Conservation (phyloP, 2,888 invertebrate genomes). For the Agriopis aurantiaria region DNA sequence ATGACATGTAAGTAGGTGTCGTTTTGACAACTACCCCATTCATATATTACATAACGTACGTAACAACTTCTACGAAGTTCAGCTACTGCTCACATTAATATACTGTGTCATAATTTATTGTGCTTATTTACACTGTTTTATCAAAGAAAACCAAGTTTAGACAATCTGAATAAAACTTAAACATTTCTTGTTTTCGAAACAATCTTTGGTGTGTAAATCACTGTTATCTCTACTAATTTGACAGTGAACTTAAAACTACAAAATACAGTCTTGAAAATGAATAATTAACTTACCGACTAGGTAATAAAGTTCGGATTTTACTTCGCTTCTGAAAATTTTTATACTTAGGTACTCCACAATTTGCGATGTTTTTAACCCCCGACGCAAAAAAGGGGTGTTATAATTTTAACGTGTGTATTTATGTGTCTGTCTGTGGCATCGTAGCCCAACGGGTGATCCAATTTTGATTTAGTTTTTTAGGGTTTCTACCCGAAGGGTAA, state of each 20-base stretch:
- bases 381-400: neutral
- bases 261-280: constrained; percentile 35
- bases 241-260: constrained; percentile 38
- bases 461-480: neutral
- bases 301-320: constrained; percentile 12
- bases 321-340: neutral
- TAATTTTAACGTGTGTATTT: too few species aligned
- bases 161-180: constrained; percentile 23
- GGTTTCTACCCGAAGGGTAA: neutral
- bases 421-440: too few species aligned
- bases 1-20: too few species aligned
- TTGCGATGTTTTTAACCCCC: neutral
- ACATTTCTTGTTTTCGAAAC: constrained; percentile 48
- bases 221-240: constrained; percentile 54
- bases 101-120: constrained; percentile 39
- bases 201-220: constrained; percentile 66
- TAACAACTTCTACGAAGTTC: constrained; percentile 11
- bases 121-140: constrained; percentile 62
- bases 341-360: neutral
- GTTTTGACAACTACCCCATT: too few species aligned
- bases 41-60: too few species aligned
- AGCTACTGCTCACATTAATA: constrained; percentile 35
- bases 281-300: constrained; percentile 26
- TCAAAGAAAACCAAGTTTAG: constrained; percentile 30
- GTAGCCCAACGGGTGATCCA: too few species aligned